Evolutionary conservation across 2,888 invertebrate species (phyloP), one percentile per base, ranked within the genome.

Genomic region (Campoletis raptor): DNA sequence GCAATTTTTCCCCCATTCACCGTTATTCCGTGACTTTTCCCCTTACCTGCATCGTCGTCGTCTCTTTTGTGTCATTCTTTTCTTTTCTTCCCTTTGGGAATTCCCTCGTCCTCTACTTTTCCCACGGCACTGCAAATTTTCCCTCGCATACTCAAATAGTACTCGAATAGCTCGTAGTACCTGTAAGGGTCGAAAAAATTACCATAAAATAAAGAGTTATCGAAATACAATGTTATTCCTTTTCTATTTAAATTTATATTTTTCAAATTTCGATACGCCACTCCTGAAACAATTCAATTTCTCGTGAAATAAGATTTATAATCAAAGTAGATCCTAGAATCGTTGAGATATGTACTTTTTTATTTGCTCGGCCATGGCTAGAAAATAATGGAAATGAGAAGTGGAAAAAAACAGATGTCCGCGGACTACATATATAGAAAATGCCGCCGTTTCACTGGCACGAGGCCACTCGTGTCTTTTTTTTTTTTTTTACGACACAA

Each of bases 1-100:
- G 80, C 83, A 78, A 80, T 83, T 85, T 77, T 76, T 76, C 69
- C 42, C 61, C 66, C 85, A 76, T 40, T 67, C 70, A 86, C 85
- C 85, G 85, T 86, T 86, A 86, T 64, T 73, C 61, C 78, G 81
- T 64, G 70, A 67, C 73, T 66, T 66, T 57, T 37, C 69, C 61
- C 78, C 52, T 30, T 54, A 40, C 30, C 54, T 52, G 18, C n/a
- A 10, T 66, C 66, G 64, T 52, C 74, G 21, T 36, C 30, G 30
- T 74, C 74, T 54, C 48, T 36, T 37, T 67, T 73, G 37, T 81
- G 30, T 61, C 64, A n/a, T 48, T 70, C 45, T 3, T 36, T 57
- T 18, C 48, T 18, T 15, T n/a, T 30, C 42, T 64, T 21, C 42
- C 21, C 48, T 24, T 18, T 64, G 61, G 40, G 24, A 48, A 70